A percentile compares a stretch with the other conserved stretches of the same genome.
Conservation (phyloP, 2,113 vertebrate species). For the Laticauda colubrina region DNA sequence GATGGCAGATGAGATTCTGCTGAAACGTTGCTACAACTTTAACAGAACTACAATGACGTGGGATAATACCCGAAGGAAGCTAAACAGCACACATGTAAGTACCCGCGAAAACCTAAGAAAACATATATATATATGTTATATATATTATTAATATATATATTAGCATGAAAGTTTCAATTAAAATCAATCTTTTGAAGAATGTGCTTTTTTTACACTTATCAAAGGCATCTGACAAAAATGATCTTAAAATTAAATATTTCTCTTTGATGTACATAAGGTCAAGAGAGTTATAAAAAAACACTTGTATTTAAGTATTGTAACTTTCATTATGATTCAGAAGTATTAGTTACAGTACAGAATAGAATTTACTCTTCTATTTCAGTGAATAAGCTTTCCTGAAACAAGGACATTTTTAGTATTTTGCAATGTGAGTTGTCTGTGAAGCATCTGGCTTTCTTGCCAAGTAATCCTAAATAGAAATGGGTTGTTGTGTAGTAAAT, state of each 20-base stretch:
- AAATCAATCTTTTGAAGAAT: neutral
- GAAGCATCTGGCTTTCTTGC: neutral
- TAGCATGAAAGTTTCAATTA: too few relatives aligned
- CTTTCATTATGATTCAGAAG: neutral
- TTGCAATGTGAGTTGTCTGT: neutral
- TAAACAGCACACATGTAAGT: too few relatives aligned
- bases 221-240: neutral
- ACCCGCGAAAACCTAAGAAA: too few relatives aligned
- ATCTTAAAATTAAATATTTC: neutral
- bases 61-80: too few relatives aligned
- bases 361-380: neutral
- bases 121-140: too few relatives aligned
- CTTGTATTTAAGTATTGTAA: neutral
- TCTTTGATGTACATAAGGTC: neutral
- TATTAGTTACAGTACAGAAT: neutral
- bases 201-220: neutral
- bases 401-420: neutral
- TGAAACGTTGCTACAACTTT: too few relatives aligned
- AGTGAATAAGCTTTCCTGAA: neutral
- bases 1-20: too few relatives aligned
- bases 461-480: neutral
- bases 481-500: neutral
- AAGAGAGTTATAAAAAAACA: neutral
- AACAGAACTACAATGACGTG: too few relatives aligned
- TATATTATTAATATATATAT: too few relatives aligned